These are phyloP conservation scores for Holacanthus passer DNA, from an alignment of 2,113 vertebrate genomes.

Conservation along the genomic window DNA sequence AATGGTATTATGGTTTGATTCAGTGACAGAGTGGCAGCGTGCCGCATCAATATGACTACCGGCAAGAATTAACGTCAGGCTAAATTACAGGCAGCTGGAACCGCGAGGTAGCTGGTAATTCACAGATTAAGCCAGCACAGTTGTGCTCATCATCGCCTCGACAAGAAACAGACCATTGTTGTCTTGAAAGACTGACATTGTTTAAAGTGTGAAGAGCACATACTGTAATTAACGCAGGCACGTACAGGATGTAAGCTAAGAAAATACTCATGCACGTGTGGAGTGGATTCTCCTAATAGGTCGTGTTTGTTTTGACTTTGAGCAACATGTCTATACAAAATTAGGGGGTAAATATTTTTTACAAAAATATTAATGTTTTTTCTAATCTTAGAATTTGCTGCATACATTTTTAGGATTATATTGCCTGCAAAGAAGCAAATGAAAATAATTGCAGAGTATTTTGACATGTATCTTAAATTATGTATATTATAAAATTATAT, in stretches of 20 bases:
- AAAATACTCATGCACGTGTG: neutral
- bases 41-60: constrained; percentile 61
- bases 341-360: neutral
- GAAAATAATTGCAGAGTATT: neutral
- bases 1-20: constrained; percentile 62
- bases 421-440: neutral
- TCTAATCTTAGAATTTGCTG: neutral
- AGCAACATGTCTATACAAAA: neutral
- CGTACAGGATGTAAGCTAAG: neutral
- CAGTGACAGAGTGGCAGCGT: constrained; percentile 61
- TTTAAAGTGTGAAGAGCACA: constrained; percentile 6
- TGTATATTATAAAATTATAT: neutral
- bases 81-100: constrained; percentile 58
- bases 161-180: constrained; percentile 10
- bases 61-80: constrained; percentile 67
- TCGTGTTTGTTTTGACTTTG: neutral
- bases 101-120: constrained; percentile 53
- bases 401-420: neutral
- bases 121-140: constrained; percentile 26
- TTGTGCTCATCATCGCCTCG: constrained; percentile 28
- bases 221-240: neutral
- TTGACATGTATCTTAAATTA: neutral
- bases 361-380: neutral
- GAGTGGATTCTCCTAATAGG: neutral
- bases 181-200: constrained; percentile 4